These are phyloP conservation scores for Yponomeuta plumbellus DNA, from an alignment of 2,888 invertebrate genomes.

Conservation along the genomic window DNA sequence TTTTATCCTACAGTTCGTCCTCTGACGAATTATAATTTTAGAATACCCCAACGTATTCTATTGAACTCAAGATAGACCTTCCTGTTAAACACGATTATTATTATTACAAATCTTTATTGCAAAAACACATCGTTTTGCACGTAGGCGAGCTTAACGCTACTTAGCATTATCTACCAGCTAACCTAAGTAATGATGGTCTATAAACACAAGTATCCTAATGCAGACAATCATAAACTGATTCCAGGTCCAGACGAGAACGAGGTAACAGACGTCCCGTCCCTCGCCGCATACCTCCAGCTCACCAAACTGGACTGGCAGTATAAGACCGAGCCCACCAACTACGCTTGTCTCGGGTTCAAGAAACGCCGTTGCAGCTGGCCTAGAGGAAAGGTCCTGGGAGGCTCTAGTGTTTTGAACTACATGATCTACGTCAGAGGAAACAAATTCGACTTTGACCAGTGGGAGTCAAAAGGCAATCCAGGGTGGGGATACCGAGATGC, in stretches of 20 bases:
- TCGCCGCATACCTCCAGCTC: slow-evolving; percentile 90
- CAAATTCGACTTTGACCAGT: slow-evolving; percentile 89
- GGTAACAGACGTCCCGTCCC: slow-evolving; percentile 90
- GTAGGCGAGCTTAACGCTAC: too few relatives aligned
- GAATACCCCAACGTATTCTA: too few relatives aligned
- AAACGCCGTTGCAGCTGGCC: slow-evolving; percentile 92
- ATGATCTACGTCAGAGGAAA: slow-evolving; percentile 94
- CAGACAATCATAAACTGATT: slow-evolving; percentile 28
- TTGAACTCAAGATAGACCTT: too few relatives aligned
- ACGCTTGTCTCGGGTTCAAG: slow-evolving; percentile 89
- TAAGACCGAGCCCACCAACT: slow-evolving; percentile 89
- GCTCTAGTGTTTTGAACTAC: slow-evolving; percentile 90
- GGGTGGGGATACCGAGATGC: slow-evolving; percentile 93
- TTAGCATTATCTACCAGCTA: too few relatives aligned
- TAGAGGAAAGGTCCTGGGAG: slow-evolving; percentile 92
- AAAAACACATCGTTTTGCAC: too few relatives aligned
- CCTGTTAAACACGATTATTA: too few relatives aligned
- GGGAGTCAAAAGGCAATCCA: slow-evolving; percentile 90
- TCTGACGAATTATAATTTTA: too few relatives aligned
- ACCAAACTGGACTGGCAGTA: slow-evolving; percentile 93
- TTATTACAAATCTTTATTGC: too few relatives aligned
- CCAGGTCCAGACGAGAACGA: slow-evolving; percentile 91
- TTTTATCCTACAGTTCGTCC: too few relatives aligned
- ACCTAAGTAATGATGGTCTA: too few relatives aligned
- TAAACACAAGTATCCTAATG: neutral